Percentiles rank a stretch among this genome's conserved stretches.
These are phyloP conservation scores for Entelurus aequoreus DNA, from an alignment of 2,113 vertebrate species.

Conservation along the genomic window DNA sequence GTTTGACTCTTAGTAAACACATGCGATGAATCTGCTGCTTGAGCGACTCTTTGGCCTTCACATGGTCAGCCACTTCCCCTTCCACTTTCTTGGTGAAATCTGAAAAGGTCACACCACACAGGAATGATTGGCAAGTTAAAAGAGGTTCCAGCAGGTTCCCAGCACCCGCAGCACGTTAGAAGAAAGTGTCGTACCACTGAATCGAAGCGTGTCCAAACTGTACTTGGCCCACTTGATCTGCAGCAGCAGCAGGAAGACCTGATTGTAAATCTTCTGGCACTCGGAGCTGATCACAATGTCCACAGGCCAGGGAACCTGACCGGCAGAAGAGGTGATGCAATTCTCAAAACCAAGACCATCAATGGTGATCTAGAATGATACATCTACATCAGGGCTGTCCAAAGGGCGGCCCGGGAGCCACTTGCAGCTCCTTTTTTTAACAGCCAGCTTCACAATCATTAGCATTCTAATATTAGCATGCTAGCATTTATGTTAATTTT, in stretches of 20 bases:
- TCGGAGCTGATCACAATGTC: constrained; percentile 97
- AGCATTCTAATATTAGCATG: too few species aligned
- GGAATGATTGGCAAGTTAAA: background rate
- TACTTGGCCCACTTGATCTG: constrained; percentile 99
- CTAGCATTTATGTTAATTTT: too few species aligned
- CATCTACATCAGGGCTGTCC: too few species aligned
- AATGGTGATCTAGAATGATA: too few species aligned
- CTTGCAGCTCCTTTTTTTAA: too few species aligned
- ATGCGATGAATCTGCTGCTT: constrained; percentile 91
- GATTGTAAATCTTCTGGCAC: constrained; percentile 98
- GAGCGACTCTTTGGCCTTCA: constrained; percentile 58
- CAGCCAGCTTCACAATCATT: too few species aligned
- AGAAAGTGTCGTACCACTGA: constrained; percentile 77
- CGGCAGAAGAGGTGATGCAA: background rate
- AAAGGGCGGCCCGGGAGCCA: too few species aligned
- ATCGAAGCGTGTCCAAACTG: constrained; percentile 89
- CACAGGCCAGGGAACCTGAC: constrained; percentile 97
- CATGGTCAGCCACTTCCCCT: constrained; percentile 58
- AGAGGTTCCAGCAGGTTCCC: too few species aligned
- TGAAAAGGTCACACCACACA: constrained; percentile 28
- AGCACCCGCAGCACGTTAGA: too few species aligned
- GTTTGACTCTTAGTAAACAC: constrained; percentile 93
- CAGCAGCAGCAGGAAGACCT: constrained; percentile 92
- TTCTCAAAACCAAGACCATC: background rate
- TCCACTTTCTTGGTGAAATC: constrained; percentile 78